These are phyloP conservation scores for Oncopeltus fasciatus DNA, from an alignment of 1,140 invertebrate species.

Conservation along the genomic window DNA sequence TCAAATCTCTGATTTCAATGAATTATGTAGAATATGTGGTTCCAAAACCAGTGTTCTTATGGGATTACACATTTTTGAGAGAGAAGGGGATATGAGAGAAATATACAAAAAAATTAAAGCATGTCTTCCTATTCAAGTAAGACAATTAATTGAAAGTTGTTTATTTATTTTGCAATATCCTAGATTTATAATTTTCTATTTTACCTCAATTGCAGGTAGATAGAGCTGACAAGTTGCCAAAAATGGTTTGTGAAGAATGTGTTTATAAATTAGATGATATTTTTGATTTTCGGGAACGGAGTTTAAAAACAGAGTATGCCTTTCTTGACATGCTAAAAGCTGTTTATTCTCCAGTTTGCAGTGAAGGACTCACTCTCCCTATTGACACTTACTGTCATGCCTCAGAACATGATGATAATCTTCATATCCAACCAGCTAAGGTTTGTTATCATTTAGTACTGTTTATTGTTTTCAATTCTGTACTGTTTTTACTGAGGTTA, in stretches of 20 bases:
- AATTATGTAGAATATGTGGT: conserved; percentile 41
- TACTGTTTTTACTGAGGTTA: no score
- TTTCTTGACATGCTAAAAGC: conserved; percentile 20
- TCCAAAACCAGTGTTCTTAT: conserved; percentile 38
- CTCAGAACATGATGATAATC: not conserved
- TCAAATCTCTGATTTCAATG: conserved; percentile 31
- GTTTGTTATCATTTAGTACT: no score
- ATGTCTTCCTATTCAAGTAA: conserved; percentile 43
- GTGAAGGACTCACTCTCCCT: not conserved
- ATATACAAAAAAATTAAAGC: conserved; percentile 43
- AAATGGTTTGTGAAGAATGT: conserved; percentile 43
- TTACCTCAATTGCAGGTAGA: conserved; percentile 38
- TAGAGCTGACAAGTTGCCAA: conserved; percentile 40
- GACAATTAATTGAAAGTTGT: not conserved
- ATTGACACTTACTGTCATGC: conserved; percentile 8
- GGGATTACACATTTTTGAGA: conserved; percentile 41
- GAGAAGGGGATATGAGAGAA: conserved; percentile 37
- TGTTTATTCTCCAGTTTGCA: conserved; percentile 10
- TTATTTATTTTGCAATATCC: not conserved
- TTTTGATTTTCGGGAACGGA: conserved; percentile 42
- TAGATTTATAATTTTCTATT: no score
- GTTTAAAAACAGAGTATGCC: conserved; percentile 35
- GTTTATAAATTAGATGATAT: conserved; percentile 41
- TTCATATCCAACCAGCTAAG: not conserved
- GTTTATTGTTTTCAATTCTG: no score